Conservation (phyloP, 2,797 vertebrate genomes). For the Notolabrus celidotus region DNA sequence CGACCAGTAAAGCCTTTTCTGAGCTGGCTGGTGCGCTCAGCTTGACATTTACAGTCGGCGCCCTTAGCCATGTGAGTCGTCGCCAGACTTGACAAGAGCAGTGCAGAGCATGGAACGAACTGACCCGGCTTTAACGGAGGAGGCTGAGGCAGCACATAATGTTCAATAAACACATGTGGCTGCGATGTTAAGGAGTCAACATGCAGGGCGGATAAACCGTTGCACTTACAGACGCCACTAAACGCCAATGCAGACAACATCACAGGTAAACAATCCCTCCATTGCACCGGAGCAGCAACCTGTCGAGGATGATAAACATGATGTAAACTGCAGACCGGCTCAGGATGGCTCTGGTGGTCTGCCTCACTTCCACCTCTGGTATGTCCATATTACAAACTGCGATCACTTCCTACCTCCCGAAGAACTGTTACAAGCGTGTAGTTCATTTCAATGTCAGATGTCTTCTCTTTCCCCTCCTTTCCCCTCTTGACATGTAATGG, state of each 20-base stretch:
- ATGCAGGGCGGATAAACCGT: too few species aligned
- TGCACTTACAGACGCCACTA: conserved; percentile 1
- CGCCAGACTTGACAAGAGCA: not conserved
- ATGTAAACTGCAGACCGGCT: conserved; percentile 73
- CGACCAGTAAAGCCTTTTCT: too few species aligned
- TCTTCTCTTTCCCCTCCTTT: conserved; percentile 13
- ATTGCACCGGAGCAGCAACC: conserved; percentile 18
- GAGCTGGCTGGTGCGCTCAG: too few species aligned
- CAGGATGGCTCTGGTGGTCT: conserved; percentile 68
- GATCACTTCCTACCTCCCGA: conserved; percentile 69
- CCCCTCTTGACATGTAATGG: conserved; percentile 53
- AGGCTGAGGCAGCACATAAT: not conserved
- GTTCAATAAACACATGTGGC: conserved; percentile 9
- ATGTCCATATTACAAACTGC: conserved; percentile 74
- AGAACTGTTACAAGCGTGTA: conserved; percentile 68
- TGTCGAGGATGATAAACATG: conserved; percentile 47
- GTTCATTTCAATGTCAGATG: conserved; percentile 79
- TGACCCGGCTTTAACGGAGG: too few species aligned
- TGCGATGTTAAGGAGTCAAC: too few species aligned
- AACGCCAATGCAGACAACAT: conserved; percentile 19
- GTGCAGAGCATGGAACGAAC: not conserved
- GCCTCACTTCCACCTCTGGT: conserved; percentile 75
- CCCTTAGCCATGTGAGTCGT: not conserved
- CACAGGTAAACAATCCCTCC: conserved; percentile 23
- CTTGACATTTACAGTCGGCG: too few species aligned